Conservation (phyloP, 2,888 invertebrate species). For the Palloptera scutellata region DNA sequence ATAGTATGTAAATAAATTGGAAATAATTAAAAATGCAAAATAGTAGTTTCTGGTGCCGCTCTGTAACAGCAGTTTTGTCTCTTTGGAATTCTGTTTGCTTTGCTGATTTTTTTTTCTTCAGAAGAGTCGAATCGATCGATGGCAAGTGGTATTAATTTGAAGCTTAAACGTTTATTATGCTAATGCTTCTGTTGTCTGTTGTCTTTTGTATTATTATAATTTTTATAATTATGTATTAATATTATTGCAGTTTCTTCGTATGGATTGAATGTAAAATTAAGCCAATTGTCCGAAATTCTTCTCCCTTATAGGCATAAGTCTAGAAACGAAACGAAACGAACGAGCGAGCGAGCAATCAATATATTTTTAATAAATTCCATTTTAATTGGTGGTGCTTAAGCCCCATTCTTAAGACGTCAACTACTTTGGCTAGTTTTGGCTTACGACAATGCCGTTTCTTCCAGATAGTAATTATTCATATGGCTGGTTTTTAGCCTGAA, state of each 20-base stretch:
- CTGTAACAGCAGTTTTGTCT: slow-evolving; percentile 18
- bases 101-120: background rate
- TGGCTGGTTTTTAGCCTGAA: background rate
- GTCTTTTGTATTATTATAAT: background rate
- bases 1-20: background rate
- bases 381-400: background rate
- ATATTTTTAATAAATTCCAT: background rate
- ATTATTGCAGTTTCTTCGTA: background rate
- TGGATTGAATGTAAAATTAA: background rate
- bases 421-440: background rate
- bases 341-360: too few relatives aligned
- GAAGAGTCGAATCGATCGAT: background rate
- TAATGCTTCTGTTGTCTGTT: background rate
- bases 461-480: background rate
- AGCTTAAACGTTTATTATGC: slow-evolving; percentile 19
- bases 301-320: too few relatives aligned
- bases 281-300: background rate
- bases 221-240: background rate
- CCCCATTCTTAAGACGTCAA: background rate
- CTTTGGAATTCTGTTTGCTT: background rate
- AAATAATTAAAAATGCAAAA: slow-evolving; percentile 52
- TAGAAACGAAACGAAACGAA: too few relatives aligned
- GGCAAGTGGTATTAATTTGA: slow-evolving; percentile 3
- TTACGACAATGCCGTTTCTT: background rate
- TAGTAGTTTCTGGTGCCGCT: slow-evolving; percentile 37